Conservation (phyloP, 2,888 invertebrate genomes). For the Latheticus oryzae region DNA sequence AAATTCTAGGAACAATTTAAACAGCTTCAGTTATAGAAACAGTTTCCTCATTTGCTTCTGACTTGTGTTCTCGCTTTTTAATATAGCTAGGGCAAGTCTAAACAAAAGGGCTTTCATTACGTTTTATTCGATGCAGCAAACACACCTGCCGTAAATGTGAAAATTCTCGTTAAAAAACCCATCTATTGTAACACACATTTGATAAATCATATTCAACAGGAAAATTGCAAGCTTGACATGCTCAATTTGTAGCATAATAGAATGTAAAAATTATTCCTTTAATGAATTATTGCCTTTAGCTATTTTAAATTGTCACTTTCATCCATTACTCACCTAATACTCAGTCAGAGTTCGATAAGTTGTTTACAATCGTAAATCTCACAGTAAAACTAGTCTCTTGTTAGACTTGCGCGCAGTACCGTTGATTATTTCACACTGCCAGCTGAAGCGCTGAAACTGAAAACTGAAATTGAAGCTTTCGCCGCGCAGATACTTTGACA, state of each 20-base stretch:
- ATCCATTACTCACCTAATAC: constrained; percentile 9
- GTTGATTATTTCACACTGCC: constrained; percentile 21
- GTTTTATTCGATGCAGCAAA: no score
- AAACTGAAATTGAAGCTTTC: constrained; percentile 17
- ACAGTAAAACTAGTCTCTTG: constrained; percentile 4
- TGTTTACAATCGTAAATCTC: constrained; percentile 14
- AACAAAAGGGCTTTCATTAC: constrained; percentile 7
- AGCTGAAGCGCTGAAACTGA: constrained; percentile 17
- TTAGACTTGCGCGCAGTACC: constrained; percentile 14
- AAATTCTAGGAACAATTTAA: background rate
- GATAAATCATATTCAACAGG: no score
- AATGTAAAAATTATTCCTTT: constrained; percentile 18
- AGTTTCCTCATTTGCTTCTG: background rate
- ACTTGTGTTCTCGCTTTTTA: background rate
- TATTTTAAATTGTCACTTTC: no score
- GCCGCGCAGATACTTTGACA: constrained; percentile 30
- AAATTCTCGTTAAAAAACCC: no score
- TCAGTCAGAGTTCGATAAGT: constrained; percentile 2
- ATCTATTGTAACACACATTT: no score
- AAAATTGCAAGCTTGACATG: no score
- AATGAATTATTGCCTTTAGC: background rate
- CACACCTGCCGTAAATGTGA: no score
- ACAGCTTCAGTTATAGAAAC: no score
- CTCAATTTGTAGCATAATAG: constrained; percentile 17
- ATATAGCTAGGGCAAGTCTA: background rate